Conservation (phyloP, 1,140 invertebrate genomes). For the Caenorhabditis remanei region DNA sequence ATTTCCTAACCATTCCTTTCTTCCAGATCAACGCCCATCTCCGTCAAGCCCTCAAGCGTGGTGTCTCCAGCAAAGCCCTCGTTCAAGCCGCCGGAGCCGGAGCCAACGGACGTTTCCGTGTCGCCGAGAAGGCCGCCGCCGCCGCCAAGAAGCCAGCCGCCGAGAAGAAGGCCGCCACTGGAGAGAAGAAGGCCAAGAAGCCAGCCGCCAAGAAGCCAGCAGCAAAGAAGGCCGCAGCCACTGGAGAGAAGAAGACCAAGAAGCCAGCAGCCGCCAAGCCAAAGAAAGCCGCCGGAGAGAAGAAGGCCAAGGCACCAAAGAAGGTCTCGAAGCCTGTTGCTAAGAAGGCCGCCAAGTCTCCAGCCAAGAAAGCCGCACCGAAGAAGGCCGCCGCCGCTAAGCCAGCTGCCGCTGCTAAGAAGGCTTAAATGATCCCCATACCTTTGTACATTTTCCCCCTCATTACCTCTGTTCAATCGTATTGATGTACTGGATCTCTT, state of each 20-base stretch:
- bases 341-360: neutral
- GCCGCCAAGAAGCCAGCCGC: slow-evolving; percentile 62
- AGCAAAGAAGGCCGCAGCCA: slow-evolving; percentile 61
- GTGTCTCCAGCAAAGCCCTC: slow-evolving; percentile 49
- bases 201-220: slow-evolving; percentile 55
- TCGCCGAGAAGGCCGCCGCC: slow-evolving; percentile 65
- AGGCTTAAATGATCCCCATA: neutral
- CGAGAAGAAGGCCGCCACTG: slow-evolving; percentile 46
- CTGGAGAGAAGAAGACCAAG: slow-evolving; percentile 40
- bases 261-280: slow-evolving; percentile 6
- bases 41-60: slow-evolving; percentile 63
- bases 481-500: neutral
- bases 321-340: slow-evolving; percentile 5
- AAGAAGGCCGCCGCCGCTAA: slow-evolving; percentile 31
- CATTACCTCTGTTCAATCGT: neutral
- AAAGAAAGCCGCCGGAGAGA: slow-evolving; percentile 10
- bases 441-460: neutral
- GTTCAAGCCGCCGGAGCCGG: slow-evolving; percentile 67
- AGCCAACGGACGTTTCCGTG: slow-evolving; percentile 67
- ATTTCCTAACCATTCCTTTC: neutral
- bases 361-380: slow-evolving; percentile 31
- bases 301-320: neutral
- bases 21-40: slow-evolving; percentile 63
- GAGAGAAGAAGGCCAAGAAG: slow-evolving; percentile 48
- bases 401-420: neutral